Evolutionary conservation across 2,113 vertebrate genomes (phyloP).

Genomic region (Eolophus roseicapilla): DNA sequence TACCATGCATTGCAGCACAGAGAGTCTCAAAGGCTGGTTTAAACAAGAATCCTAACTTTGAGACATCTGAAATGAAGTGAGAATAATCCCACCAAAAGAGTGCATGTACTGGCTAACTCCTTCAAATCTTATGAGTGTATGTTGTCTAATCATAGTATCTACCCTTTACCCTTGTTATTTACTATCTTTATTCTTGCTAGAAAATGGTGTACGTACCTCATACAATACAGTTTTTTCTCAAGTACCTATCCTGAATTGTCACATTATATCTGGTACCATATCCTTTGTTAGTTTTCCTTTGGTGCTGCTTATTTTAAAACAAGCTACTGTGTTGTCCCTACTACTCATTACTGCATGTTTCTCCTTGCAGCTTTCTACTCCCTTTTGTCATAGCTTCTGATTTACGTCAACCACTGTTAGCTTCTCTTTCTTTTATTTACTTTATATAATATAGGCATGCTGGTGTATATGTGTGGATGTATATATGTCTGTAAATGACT

Average conservation of each 20-base stretch:
- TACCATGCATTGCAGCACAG: background rate
- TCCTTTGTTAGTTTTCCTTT: background rate
- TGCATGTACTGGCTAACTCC: background rate
- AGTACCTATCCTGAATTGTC: background rate
- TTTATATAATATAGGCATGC: background rate
- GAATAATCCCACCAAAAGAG: background rate
- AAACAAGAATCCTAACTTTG: background rate
- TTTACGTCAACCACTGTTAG: background rate
- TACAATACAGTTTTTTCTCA: background rate
- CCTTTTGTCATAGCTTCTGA: background rate
- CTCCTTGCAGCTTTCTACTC: background rate
- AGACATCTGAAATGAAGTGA: background rate
- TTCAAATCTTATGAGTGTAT: background rate
- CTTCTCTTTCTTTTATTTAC: background rate
- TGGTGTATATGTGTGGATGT: fast-evolving
- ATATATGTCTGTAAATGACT: background rate
- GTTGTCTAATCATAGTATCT: background rate
- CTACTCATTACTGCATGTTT: background rate
- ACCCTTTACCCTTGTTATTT: background rate
- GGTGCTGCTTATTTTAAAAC: background rate
- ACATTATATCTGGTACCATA: background rate
- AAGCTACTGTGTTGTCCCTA: background rate
- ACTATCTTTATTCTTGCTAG: background rate
- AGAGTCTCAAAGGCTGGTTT: background rate
- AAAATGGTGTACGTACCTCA: background rate